Evolutionary conservation across 2,113 vertebrate species (phyloP).

Genomic region (Hippocampus barbouri): DNA sequence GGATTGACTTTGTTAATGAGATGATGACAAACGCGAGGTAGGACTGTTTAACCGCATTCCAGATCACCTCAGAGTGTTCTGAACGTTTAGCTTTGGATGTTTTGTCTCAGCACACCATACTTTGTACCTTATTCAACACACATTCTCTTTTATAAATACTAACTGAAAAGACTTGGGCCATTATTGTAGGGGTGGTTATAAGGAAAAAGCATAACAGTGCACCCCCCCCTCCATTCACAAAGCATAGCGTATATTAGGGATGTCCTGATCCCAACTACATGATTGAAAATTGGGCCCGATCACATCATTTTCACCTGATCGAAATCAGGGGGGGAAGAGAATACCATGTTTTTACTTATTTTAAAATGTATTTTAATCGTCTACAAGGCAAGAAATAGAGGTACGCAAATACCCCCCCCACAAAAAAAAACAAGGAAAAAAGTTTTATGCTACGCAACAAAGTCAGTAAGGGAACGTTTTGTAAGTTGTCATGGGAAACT

Average conservation of each 20-base stretch:
- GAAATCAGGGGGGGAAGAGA: too few relatives aligned
- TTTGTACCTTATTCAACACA: background rate
- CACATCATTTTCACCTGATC: too few relatives aligned
- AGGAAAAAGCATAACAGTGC: background rate
- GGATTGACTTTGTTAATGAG: background rate
- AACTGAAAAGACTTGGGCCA: background rate
- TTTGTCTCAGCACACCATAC: background rate
- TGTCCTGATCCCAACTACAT: too few relatives aligned
- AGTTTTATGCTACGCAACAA: too few relatives aligned
- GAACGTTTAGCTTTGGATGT: background rate
- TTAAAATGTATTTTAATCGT: too few relatives aligned
- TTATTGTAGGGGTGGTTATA: background rate
- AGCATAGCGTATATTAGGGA: background rate
- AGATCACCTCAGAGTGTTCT: background rate
- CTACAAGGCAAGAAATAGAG: too few relatives aligned
- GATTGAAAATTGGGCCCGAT: too few relatives aligned
- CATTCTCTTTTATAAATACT: background rate
- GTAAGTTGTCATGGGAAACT: too few relatives aligned
- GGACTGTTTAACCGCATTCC: conserved; percentile 1
- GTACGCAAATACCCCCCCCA: too few relatives aligned
- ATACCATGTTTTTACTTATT: too few relatives aligned
- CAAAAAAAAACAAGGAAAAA: too few relatives aligned
- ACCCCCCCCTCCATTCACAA: background rate
- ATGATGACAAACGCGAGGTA: background rate
- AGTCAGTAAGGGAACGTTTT: too few relatives aligned